Evolutionary conservation across 2,113 vertebrate genomes (phyloP), one percentile per base, ranked within the genome.

Genomic region (Parus major): DNA sequence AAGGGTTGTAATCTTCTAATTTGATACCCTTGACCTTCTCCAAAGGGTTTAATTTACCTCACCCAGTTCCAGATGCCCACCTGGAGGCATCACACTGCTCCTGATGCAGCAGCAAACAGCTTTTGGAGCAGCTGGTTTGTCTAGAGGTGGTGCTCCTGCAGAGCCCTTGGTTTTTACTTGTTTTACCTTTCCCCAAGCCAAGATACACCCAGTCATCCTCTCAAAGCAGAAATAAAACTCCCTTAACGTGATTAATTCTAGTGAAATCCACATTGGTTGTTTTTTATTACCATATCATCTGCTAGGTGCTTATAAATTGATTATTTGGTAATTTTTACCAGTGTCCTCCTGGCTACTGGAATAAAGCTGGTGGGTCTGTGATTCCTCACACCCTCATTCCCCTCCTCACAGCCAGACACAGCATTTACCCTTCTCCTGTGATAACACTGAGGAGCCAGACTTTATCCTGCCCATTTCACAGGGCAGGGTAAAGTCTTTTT

Each of bases 191-290:
- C 44, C 28, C n/a, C 60, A 44, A 35, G 31, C 7, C 49, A 44
- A 53, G 49, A 44, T 29, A 11, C 18, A n/a, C 15, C 31, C 29
- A 56, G 9, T 36, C 3, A 0, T 42, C 53, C 29, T 60, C 27
- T 68, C 27, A 27, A 29, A 44, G 28, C 11, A 69, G 36, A 65
- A 91, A 49, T 16, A 12, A 93, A 81, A 53, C 12, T 9, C n/a
- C 5, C 21, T 49, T 56, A 23, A 44, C 0, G 0, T 15, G 46
- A 61, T 83, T 91, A 53, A 69, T 24, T 69, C 55, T 29, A 60
- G 3, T 27, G 29, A 82, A 88, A 79, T 50, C 42, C 70, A 55
- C 1, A 1, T 2, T 3, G 11, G 5, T 6, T 91, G 44, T 0
- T 16, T 86, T 80, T 56, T 41, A 18, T 53, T 28, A 36, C 28